These are phyloP conservation scores for Diuraphis noxia DNA, from an alignment of 1,140 invertebrate species.

Conservation along the genomic window DNA sequence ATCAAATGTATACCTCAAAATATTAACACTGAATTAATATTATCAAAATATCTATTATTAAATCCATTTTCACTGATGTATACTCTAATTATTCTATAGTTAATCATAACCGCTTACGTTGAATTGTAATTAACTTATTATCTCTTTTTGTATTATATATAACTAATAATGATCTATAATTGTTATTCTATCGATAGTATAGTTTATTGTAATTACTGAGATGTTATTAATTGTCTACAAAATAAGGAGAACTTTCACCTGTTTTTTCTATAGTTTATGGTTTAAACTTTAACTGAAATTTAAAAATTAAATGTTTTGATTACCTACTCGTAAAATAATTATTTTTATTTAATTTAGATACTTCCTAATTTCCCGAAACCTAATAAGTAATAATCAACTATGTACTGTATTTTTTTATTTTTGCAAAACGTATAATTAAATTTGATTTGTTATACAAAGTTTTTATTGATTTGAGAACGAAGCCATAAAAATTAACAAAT, in stretches of 20 bases:
- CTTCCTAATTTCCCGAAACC: neutral
- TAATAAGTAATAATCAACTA: neutral
- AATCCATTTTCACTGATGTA: neutral
- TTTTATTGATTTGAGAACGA: neutral
- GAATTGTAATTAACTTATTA: neutral
- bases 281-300: neutral
- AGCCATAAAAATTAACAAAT: neutral
- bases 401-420: neutral
- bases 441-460: neutral
- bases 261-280: neutral
- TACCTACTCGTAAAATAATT: neutral
- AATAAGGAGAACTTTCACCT: neutral
- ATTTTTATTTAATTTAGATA: conserved; percentile 5
- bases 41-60: neutral
- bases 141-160: neutral
- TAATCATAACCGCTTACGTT: neutral
- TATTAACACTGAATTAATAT: neutral
- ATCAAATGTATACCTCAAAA: neutral
- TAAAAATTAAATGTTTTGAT: neutral
- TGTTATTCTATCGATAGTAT: neutral
- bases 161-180: neutral
- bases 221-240: neutral
- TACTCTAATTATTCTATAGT: neutral
- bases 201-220: neutral
- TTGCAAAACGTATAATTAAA: neutral